Evolutionary conservation across 2,113 vertebrate species (phyloP).

Genomic region (Corynorhinus townsendii): DNA sequence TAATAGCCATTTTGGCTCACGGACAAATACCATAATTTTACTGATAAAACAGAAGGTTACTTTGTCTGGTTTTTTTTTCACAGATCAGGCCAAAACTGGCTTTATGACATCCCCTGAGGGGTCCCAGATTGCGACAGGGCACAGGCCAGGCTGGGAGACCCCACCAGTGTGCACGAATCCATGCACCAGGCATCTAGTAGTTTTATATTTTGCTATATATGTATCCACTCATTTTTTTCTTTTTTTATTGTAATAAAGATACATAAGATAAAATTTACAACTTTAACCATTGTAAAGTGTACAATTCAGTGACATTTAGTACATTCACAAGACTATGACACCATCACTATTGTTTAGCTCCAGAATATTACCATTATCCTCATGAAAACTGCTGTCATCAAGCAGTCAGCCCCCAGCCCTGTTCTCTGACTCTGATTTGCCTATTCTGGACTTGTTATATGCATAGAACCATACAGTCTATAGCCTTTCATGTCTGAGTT

Average conservation of each 20-base stretch:
- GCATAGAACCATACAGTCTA: neutral
- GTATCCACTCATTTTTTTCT: neutral
- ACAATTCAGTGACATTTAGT: neutral
- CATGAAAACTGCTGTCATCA: neutral
- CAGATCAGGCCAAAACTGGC: too few species aligned
- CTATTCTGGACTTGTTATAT: neutral
- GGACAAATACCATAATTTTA: neutral
- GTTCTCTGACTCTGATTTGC: neutral
- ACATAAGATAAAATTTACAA: neutral
- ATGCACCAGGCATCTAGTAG: too few species aligned
- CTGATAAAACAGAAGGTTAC: neutral
- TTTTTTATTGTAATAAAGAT: neutral
- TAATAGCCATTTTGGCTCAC: neutral
- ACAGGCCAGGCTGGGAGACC: too few species aligned
- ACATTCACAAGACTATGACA: neutral
- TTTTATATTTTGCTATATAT: neutral
- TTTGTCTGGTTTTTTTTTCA: neutral
- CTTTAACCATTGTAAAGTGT: neutral
- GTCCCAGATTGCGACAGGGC: too few species aligned
- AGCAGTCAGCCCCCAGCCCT: too few species aligned
- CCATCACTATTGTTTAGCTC: neutral
- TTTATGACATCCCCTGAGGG: too few species aligned
- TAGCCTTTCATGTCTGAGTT: neutral
- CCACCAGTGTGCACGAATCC: too few species aligned
- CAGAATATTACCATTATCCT: neutral